These are phyloP conservation scores for Onychomys leucogaster DNA, from an alignment of 2,797 vertebrate species.

Conservation along the genomic window DNA sequence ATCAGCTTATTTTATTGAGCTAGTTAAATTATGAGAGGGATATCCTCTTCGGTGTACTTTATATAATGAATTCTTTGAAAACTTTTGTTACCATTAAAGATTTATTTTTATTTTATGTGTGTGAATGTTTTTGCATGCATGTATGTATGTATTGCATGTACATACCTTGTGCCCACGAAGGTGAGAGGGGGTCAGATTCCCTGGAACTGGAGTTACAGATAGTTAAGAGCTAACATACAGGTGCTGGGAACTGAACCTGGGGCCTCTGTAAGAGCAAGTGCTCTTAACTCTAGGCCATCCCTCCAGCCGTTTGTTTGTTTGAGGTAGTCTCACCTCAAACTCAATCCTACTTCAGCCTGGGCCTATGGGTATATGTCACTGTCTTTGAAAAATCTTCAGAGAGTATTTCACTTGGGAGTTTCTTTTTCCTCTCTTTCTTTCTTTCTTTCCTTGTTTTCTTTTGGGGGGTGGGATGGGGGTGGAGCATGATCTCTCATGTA, in stretches of 20 bases:
- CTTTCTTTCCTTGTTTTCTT: neutral
- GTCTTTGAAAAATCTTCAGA: slow-evolving; percentile 11
- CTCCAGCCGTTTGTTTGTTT: neutral
- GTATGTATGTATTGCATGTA: neutral
- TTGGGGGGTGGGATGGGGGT: neutral
- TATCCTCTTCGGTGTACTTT: slow-evolving; percentile 24
- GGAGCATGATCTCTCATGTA: too few species aligned
- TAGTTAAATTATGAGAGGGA: slow-evolving; percentile 40
- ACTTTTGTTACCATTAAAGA: neutral
- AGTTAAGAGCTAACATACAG: neutral
- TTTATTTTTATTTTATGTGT: neutral
- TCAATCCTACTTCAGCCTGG: neutral
- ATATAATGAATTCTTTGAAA: slow-evolving; percentile 8
- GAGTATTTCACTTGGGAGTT: slow-evolving; percentile 18
- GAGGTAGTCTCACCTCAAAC: neutral
- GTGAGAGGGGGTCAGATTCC: neutral
- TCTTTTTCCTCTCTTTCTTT: neutral
- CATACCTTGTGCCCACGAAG: neutral
- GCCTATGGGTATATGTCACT: neutral
- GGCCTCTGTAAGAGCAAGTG: neutral
- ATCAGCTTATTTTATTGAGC: slow-evolving; percentile 43
- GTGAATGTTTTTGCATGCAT: neutral
- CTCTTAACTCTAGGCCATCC: neutral
- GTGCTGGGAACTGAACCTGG: neutral
- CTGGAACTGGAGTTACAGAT: neutral